A percentile compares a stretch with the other conserved stretches of the same genome.
These are phyloP conservation scores for Mugil cephalus DNA, from an alignment of 2,113 vertebrate genomes.

Conservation along the genomic window DNA sequence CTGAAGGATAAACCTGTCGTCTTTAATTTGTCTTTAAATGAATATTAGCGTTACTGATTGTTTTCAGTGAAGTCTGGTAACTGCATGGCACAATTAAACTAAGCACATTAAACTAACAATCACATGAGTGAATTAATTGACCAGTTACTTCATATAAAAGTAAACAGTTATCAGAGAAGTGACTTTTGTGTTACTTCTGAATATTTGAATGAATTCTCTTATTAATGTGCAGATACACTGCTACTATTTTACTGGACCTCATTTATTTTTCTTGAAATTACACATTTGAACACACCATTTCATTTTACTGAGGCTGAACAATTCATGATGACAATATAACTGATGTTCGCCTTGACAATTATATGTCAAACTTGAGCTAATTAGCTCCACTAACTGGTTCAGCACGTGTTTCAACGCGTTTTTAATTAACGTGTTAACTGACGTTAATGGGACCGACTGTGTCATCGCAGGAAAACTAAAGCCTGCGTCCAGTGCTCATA, in stretches of 20 bases:
- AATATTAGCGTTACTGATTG: neutral
- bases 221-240: slow-evolving; percentile 3
- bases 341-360: too few species aligned
- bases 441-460: too few species aligned
- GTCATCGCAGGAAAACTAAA: too few species aligned
- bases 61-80: neutral
- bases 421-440: slow-evolving; percentile 3
- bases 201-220: neutral
- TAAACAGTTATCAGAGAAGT: neutral
- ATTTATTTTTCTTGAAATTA: neutral
- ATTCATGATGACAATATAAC: slow-evolving; percentile 9
- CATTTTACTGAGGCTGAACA: too few species aligned
- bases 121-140: too few species aligned
- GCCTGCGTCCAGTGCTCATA: too few species aligned
- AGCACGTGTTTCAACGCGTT: too few species aligned
- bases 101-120: neutral
- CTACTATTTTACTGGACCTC: neutral
- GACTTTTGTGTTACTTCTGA: neutral
- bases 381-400: too few species aligned
- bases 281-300: slow-evolving; percentile 2
- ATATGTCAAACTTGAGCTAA: too few species aligned
- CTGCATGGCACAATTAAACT: neutral
- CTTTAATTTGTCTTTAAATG: too few species aligned
- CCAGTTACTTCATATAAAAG: neutral
- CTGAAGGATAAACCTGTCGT: too few species aligned